Conservation (phyloP, 2,797 vertebrate genomes). For the Microctenopoma lineatum region DNA sequence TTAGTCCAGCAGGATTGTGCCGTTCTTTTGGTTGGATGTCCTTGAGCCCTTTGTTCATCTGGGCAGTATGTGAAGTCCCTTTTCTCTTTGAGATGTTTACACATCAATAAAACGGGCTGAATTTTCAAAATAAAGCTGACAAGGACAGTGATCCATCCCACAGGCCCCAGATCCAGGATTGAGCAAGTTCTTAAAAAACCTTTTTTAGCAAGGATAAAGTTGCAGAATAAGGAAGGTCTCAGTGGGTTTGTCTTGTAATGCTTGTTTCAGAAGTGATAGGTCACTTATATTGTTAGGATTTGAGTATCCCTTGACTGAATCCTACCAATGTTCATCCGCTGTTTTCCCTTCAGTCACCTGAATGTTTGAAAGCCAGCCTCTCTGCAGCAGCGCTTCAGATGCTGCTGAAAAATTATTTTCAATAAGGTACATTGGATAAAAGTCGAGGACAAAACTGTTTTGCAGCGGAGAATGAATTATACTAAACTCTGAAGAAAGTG, state of each 20-base stretch:
- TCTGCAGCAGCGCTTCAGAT: slow-evolving; percentile 23
- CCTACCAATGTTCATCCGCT: slow-evolving; percentile 47
- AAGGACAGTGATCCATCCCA: slow-evolving; percentile 79
- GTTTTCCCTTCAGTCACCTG: slow-evolving; percentile 38
- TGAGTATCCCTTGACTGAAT: slow-evolving; percentile 63
- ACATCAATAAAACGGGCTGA: slow-evolving; percentile 80
- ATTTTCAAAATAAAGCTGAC: slow-evolving; percentile 79
- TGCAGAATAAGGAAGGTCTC: slow-evolving; percentile 63
- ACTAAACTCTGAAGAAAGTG: slow-evolving; percentile 36
- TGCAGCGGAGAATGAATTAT: slow-evolving; percentile 40
- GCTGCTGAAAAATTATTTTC: slow-evolving; percentile 30
- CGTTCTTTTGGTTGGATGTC: slow-evolving; percentile 73
- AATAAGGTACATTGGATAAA: slow-evolving; percentile 31
- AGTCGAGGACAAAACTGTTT: slow-evolving; percentile 44
- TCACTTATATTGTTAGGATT: slow-evolving; percentile 61
- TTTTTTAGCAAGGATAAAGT: slow-evolving; percentile 63
- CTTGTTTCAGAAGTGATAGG: slow-evolving; percentile 55
- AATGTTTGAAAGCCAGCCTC: slow-evolving; percentile 43
- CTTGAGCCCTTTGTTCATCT: slow-evolving; percentile 80
- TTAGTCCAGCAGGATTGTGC: slow-evolving; percentile 68
- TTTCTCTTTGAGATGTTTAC: slow-evolving; percentile 81
- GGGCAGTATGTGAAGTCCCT: slow-evolving; percentile 74
- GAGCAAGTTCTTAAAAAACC: slow-evolving; percentile 65
- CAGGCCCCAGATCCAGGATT: slow-evolving; percentile 65
- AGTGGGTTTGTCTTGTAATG: slow-evolving; percentile 60